phyloP scores from a whole-genome alignment of 2,113 vertebrate genomes.

The Typhlomys cinereus region DNA sequence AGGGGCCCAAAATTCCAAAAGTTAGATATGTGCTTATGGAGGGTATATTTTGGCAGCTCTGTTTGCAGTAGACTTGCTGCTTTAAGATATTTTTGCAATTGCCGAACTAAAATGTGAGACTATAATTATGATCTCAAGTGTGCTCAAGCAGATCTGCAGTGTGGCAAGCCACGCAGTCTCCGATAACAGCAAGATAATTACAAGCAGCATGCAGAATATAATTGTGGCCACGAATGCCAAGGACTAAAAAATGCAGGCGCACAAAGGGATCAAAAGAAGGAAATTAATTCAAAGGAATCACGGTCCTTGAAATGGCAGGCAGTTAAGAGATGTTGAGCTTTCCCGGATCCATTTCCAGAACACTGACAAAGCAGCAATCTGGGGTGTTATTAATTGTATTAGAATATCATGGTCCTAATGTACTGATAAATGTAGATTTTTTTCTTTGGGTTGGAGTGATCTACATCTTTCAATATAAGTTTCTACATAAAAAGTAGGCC shows the following conservation, averaged over 20 bases:
- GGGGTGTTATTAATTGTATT: slow-evolving; percentile 16
- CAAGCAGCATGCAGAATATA: slow-evolving; percentile 60
- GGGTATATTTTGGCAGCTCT: slow-evolving; percentile 38
- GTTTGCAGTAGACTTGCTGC: slow-evolving; percentile 47
- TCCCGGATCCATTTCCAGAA: background rate
- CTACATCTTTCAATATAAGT: background rate
- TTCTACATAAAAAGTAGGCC: background rate
- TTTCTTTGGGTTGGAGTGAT: background rate
- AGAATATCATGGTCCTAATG: slow-evolving; percentile 15
- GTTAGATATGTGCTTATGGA: background rate
- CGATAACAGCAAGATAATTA: slow-evolving; percentile 64
- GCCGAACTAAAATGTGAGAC: slow-evolving; percentile 57
- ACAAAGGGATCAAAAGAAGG: slow-evolving; percentile 23
- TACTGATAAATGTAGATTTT: background rate
- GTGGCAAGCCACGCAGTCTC: slow-evolving; percentile 38
- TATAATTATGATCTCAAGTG: slow-evolving; percentile 70
- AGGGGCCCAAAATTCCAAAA: background rate
- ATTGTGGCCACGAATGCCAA: slow-evolving; percentile 62
- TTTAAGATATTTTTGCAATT: slow-evolving; percentile 60
- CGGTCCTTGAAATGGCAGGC: slow-evolving; percentile 24
- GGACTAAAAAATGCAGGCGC: slow-evolving; percentile 17
- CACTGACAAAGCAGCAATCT: background rate
- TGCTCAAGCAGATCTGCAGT: slow-evolving; percentile 5
- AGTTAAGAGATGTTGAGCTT: background rate
- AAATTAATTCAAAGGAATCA: slow-evolving; percentile 59